These are phyloP conservation scores for Actenoides hombroni DNA, from an alignment of 2,113 vertebrate species.

Conservation along the genomic window DNA sequence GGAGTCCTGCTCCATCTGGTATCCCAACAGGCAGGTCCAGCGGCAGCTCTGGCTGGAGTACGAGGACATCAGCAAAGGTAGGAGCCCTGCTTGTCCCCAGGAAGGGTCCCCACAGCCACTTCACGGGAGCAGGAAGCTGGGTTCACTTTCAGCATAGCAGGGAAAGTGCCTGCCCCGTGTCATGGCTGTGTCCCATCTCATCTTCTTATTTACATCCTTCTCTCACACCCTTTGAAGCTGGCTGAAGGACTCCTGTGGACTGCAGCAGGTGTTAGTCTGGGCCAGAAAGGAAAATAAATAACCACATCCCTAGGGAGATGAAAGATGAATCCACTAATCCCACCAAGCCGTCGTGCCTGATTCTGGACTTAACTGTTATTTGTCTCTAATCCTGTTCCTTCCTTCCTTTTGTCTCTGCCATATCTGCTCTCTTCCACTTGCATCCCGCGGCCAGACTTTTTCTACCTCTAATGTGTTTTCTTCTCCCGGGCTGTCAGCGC, in stretches of 20 bases:
- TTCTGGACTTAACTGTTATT: not conserved
- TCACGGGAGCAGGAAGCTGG: not conserved
- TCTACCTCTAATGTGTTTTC: not conserved
- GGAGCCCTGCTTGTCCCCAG: not conserved
- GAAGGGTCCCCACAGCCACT: not conserved
- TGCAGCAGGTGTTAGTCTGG: not conserved
- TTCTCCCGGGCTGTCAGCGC: not conserved
- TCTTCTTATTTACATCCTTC: not conserved
- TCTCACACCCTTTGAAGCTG: not conserved
- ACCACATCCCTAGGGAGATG: not conserved
- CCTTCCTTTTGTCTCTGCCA: not conserved
- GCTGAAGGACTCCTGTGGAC: not conserved
- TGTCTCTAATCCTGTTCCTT: conserved; percentile 10
- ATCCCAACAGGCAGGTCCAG: conserved; percentile 96
- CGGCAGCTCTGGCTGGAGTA: conserved; percentile 96
- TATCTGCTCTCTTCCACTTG: not conserved
- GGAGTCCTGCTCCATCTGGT: conserved; percentile 97
- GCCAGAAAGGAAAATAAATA: not conserved
- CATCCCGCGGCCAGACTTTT: not conserved
- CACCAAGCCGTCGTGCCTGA: not conserved
- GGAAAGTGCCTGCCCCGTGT: not conserved
- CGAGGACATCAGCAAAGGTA: conserved; percentile 99
- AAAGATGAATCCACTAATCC: not conserved
- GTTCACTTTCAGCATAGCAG: not conserved
- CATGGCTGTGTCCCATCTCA: rapidly evolving